These are phyloP conservation scores for Sarotherodon lohbergeri DNA, from an alignment of 2,113 vertebrate genomes.

Conservation along the genomic window DNA sequence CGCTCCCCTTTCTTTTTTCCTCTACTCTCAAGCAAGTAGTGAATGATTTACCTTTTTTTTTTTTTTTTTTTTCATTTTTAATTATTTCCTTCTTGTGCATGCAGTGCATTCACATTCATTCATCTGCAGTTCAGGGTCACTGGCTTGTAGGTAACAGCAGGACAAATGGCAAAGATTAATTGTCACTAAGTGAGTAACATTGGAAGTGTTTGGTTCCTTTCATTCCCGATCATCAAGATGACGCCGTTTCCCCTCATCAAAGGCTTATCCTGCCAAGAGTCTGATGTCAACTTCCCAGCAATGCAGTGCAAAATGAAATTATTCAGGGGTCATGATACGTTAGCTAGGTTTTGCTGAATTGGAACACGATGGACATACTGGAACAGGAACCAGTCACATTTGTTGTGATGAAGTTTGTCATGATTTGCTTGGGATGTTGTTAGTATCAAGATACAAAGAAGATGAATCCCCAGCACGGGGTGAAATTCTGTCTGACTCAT, in stretches of 20 bases:
- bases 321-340: conserved; percentile 28
- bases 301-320: conserved; percentile 29
- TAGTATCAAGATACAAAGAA: conserved; percentile 7
- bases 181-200: conserved; percentile 21
- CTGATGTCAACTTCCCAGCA: conserved; percentile 66
- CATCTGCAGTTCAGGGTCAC: not conserved
- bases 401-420: conserved; percentile 38
- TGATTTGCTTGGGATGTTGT: conserved; percentile 25
- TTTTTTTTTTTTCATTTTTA: not conserved
- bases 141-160: not conserved
- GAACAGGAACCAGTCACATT: conserved; percentile 30
- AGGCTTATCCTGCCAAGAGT: conserved; percentile 44
- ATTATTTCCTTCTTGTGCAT: not conserved
- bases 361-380: conserved; percentile 1
- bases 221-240: conserved; percentile 43
- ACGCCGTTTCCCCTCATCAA: conserved; percentile 50
- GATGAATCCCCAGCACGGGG: not conserved
- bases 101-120: not conserved
- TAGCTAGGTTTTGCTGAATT: not conserved
- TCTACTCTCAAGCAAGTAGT: not conserved
- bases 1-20: not conserved
- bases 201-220: conserved; percentile 45
- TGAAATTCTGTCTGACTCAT: conserved; percentile 48
- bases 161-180: conserved; percentile 24
- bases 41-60: not conserved